phyloP scores from a whole-genome alignment of 2,113 vertebrate genomes.

The Gallinago jamesoni region DNA sequence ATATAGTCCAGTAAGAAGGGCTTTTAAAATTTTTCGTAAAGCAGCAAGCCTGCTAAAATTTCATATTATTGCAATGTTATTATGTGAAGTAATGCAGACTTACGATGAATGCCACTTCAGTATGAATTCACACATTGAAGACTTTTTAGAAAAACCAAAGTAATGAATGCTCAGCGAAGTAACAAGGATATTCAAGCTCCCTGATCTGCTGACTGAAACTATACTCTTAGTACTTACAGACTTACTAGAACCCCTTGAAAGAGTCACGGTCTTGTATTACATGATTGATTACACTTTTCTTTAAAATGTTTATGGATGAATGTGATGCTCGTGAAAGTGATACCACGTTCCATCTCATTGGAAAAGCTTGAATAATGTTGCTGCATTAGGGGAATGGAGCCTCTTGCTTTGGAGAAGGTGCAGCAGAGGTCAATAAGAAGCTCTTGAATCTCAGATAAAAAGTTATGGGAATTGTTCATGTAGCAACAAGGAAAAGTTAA shows the following conservation, averaged over 20 bases:
- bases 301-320: background rate
- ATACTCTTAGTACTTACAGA: background rate
- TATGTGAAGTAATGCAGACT: background rate
- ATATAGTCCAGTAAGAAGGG: background rate
- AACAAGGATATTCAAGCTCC: background rate
- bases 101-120: background rate
- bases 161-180: background rate
- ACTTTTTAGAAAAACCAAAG: background rate
- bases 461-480: background rate
- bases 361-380: background rate
- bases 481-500: background rate
- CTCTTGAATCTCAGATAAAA: background rate
- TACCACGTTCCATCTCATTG: background rate
- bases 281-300: conserved; percentile 1
- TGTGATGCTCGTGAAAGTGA: background rate
- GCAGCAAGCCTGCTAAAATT: background rate
- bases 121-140: background rate
- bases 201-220: conserved; percentile 1
- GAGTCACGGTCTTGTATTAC: background rate
- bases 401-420: background rate
- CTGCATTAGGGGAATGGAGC: background rate
- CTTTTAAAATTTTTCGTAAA: background rate
- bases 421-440: background rate
- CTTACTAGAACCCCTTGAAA: conserved; percentile 4
- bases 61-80: background rate